Base-by-base conservation (phyloP, 2,797 vertebrate species). In the Falco columbarius region DNA sequence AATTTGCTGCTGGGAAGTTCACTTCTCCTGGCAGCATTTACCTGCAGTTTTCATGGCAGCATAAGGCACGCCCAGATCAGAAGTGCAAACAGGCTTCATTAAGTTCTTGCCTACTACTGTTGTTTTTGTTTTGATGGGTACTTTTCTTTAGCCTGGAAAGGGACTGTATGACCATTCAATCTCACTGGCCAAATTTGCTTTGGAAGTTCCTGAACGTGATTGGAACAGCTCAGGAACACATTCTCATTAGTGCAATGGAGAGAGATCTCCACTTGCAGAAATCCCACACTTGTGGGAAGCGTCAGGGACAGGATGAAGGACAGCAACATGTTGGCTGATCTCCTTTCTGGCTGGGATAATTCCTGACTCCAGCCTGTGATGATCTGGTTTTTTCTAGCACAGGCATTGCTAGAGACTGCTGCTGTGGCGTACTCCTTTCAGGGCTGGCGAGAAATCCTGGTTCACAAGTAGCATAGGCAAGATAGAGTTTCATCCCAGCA, bases 401-500 rank as follows among this genome's bases (percentile, higher is more conserved):
- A 68, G 44, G 32, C 34, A 51, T 68, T 83, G 52, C 74, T 74
- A 42, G 72, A 85, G 56, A 40, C n/a, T 77, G 72, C 63, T 87
- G 77, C 44, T 22, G 10, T 67, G 61, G 67, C 49, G 36, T 34
- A 34, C 12, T 85, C 19, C 26, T 82, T 95, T 82, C 74, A 77
- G 81, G 72, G 49, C 17, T 86, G 65, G 27, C 83, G 81, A 95
- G 89, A 95, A 95, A 75, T 89, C 30, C 59, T 74, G 32, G 90
- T 93, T 93, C 81, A 86, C 65, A 32, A 86, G 62, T 44, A 75
- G 79, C 47, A 11, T 65, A 90, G 58, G 67, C n/a, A 63, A 66
- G 81, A 66, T 19, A 81, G 66, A 42, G 56, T 92, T 95, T 87
- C 82, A 88, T 65, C 17, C 12, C 70, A 70, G 65, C 29, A 91